Evolutionary conservation across 2,888 invertebrate genomes (phyloP), one percentile per base, ranked within the genome.

Genomic region (Enchytraeus crypticus): DNA sequence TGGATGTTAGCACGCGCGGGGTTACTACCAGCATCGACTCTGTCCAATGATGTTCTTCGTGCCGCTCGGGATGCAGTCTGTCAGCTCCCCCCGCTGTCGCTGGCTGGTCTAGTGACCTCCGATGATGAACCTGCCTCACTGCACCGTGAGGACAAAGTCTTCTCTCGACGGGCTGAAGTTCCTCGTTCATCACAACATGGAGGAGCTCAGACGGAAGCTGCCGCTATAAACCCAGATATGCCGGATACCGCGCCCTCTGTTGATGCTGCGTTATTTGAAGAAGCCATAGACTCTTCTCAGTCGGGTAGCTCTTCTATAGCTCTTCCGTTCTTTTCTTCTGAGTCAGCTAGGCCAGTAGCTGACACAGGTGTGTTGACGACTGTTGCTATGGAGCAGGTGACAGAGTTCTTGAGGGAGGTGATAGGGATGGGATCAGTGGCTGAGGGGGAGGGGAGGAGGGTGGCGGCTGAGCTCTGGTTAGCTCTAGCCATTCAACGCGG

Each of bases 401-500:
- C 80, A 45, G 71, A 72, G 53, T 84, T 84, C 73, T 75, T 85
- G 38, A 81, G 81, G 66, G 80, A 81, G 68, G 81, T 83, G 18
- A 81, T 83, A 30, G 73, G 82, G 62, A 81, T 82, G 11, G 75
- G 78, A 5, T 80, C 82, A 8, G 80, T 81, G 26, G 83, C 83
- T 3, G 83, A 84, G 72, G 64, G 72, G 21, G 72, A 73, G 60
- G 74, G 76, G 0, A 74, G 77, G 34, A 72, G 74, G 53, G 68
- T 80, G 59, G 75, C 79, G 46, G 77, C 79, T 30, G 84, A 85
- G 74, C 75, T 85, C 56, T 77, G 85, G 65, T 72, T 85, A 47
- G 81, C 82, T 4, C 70, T 85, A 46, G 83, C 84, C 18, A 74
- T 84, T 33, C 85, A 85, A 77, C 73, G 85, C 66, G 85, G 85